A percentile compares a stretch with the other conserved stretches of the same genome.
phyloP scores from a whole-genome alignment of 2,888 invertebrate genomes.

The Gymnoscelis rufifasciata region DNA sequence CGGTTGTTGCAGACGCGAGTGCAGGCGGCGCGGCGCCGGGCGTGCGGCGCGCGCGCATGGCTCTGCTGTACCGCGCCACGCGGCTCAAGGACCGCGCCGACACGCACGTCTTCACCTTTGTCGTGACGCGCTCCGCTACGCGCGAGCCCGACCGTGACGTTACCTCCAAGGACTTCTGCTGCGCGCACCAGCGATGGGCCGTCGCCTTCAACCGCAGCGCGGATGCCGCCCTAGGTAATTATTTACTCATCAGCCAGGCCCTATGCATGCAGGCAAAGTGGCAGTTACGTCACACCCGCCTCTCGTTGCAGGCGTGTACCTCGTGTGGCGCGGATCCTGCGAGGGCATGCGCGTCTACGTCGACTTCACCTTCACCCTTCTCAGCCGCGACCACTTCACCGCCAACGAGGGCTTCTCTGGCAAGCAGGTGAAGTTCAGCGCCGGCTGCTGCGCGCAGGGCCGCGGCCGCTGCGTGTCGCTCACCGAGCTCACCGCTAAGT shows the following conservation, averaged over 20 bases:
- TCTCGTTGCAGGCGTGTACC: conserved; percentile 82
- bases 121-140: conserved; percentile 87
- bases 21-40: conserved; percentile 64
- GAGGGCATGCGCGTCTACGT: conserved; percentile 87
- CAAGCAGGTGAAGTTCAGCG: conserved; percentile 84
- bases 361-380: conserved; percentile 88
- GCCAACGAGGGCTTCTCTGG: conserved; percentile 89
- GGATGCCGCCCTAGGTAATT: conserved; percentile 82
- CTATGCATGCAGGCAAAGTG: no score
- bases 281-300: background rate
- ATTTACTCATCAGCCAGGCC: background rate
- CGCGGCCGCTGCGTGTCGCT: conserved; percentile 86
- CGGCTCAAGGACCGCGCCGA: conserved; percentile 89
- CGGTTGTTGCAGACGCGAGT: conserved; percentile 51
- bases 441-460: conserved; percentile 85
- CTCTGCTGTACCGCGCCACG: conserved; percentile 88
- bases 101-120: conserved; percentile 91
- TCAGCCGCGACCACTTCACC: conserved; percentile 90
- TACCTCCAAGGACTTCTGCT: conserved; percentile 89
- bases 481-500: conserved; percentile 83
- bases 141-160: conserved; percentile 88
- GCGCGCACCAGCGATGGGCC: conserved; percentile 90
- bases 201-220: conserved; percentile 85
- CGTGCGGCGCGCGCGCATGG: conserved; percentile 81
- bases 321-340: conserved; percentile 87